Conservation (phyloP, 1,140 invertebrate genomes). For the Procambarus clarkii region DNA sequence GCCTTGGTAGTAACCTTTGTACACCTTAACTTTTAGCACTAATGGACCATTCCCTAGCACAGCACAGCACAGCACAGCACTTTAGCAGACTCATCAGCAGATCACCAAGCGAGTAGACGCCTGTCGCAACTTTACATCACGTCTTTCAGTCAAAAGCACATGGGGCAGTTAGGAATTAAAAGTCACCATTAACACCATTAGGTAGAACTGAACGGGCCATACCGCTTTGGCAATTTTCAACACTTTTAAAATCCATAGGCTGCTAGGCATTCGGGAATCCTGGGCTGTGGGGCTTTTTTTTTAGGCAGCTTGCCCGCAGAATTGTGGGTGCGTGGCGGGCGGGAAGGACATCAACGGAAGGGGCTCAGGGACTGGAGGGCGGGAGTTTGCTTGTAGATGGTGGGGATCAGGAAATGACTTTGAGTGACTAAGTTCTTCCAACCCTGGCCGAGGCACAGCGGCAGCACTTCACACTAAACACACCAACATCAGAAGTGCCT, state of each 20-base stretch:
- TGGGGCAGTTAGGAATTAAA: no score
- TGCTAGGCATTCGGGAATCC: conserved; percentile 11
- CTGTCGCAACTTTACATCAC: no score
- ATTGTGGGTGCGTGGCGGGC: conserved; percentile 11
- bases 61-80: background rate
- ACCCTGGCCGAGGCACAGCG: conserved; percentile 38
- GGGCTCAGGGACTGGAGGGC: background rate
- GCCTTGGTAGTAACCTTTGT: background rate
- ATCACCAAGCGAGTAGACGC: no score
- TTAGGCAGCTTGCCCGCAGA: conserved; percentile 33
- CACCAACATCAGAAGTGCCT: background rate
- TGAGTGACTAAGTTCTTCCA: conserved; percentile 62
- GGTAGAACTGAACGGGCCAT: no score
- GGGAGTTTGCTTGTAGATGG: conserved; percentile 52
- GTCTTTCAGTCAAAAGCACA: no score
- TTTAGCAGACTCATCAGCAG: no score
- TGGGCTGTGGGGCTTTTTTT: conserved; percentile 1
- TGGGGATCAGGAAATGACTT: conserved; percentile 62
- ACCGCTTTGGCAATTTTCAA: no score
- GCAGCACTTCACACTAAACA: background rate
- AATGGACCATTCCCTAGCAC: background rate
- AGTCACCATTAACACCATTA: no score
- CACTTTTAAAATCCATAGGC: background rate
- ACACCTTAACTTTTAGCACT: background rate
- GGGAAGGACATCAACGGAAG: conserved; percentile 10